These are phyloP conservation scores for Bursaphelenchus okinawaensis DNA, from an alignment of 2,888 invertebrate genomes.

Conservation along the genomic window DNA sequence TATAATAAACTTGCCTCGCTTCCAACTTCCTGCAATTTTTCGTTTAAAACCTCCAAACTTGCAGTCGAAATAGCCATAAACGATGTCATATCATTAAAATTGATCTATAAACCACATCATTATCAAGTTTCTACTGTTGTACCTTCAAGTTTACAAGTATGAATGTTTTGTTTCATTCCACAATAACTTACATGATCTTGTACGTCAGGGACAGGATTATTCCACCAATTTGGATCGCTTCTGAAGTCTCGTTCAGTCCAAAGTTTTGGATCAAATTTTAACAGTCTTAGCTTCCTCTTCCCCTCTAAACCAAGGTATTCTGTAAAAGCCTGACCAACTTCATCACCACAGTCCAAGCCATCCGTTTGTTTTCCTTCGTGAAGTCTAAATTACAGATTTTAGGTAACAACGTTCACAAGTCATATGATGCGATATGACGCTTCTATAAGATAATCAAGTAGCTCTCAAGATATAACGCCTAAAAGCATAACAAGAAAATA, in stretches of 20 bases:
- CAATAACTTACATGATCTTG: constrained; percentile 29
- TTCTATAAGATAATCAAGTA: no score
- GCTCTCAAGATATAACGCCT: no score
- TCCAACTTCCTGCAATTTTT: constrained; percentile 12
- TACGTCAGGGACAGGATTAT: constrained; percentile 23
- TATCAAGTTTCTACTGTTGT: constrained; percentile 6
- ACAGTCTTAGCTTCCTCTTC: constrained; percentile 30
- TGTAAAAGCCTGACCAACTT: constrained; percentile 33
- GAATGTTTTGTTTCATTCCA: no score
- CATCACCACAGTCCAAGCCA: constrained; percentile 50
- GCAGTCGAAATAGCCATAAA: constrained; percentile 43
- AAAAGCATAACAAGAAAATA: neutral
- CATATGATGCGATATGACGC: no score
- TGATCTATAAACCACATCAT: constrained; percentile 28
- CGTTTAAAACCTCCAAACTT: constrained; percentile 44
- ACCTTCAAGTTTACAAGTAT: no score
- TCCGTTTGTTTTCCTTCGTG: constrained; percentile 38
- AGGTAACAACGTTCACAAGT: no score
- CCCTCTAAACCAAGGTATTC: constrained; percentile 30
- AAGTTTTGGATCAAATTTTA: constrained; percentile 38
- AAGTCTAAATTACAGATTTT: constrained; percentile 35
- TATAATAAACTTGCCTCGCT: constrained; percentile 1
- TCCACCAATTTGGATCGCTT: constrained; percentile 25
- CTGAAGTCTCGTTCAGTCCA: constrained; percentile 43
- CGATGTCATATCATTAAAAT: constrained; percentile 42